Percentiles rank a stretch among this genome's conserved stretches.
Evolutionary conservation across 2,113 vertebrate species (phyloP).

Genomic region (Tyrannus savana): DNA sequence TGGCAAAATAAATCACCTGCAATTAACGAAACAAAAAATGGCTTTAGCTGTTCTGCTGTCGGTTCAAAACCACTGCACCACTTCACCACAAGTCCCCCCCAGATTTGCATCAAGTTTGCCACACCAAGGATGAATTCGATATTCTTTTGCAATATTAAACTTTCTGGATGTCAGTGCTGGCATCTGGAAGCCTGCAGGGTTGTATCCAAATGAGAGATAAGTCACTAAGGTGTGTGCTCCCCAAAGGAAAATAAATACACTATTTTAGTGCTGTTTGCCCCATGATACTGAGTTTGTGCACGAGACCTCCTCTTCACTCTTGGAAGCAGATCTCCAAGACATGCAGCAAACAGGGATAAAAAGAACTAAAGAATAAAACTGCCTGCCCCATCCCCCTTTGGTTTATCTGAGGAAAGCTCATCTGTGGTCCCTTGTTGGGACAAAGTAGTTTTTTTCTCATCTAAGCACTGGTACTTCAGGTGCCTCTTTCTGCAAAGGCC

Average conservation of each 20-base stretch:
- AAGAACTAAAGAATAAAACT: not conserved
- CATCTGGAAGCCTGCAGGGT: not conserved
- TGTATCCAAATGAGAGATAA: not conserved
- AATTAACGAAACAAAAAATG: not conserved
- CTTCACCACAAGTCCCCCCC: not conserved
- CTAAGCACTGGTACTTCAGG: not conserved
- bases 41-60: not conserved
- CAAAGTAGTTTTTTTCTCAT: not conserved
- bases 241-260: not conserved
- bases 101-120: not conserved
- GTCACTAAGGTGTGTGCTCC: not conserved
- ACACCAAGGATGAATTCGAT: not conserved
- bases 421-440: not conserved
- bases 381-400: not conserved
- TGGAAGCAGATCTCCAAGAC: not conserved
- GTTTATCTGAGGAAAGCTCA: not conserved
- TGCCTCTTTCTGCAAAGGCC: not conserved
- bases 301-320: not conserved
- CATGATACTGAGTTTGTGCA: not conserved
- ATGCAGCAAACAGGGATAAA: not conserved
- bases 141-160: not conserved
- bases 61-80: not conserved
- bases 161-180: not conserved
- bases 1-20: not conserved
- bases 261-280: not conserved